Conservation (phyloP, 35 echinoderm and acorn worm species). For the Ptychodera flava region DNA sequence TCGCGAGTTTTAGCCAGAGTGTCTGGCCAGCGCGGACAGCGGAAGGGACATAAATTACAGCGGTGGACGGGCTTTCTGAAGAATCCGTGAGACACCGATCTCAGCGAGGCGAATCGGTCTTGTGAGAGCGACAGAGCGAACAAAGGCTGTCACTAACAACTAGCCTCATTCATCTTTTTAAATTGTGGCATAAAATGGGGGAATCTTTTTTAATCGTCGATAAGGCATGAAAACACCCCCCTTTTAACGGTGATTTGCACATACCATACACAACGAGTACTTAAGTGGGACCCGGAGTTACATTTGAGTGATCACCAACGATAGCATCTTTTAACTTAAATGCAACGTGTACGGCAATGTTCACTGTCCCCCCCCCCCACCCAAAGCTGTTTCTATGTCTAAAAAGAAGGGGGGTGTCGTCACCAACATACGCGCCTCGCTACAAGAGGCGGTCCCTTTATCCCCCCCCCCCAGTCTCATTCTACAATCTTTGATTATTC, state of each 20-base stretch:
- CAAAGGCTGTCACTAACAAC: not conserved
- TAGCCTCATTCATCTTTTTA: not conserved
- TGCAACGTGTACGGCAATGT: not conserved
- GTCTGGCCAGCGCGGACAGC: not conserved
- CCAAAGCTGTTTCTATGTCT: no score
- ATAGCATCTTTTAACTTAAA: not conserved
- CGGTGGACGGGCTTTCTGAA: not conserved
- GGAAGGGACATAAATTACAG: not conserved
- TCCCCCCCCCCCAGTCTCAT: no score
- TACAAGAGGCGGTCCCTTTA: no score
- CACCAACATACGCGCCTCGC: no score
- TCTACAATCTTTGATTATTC: no score
- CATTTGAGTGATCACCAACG: not conserved
- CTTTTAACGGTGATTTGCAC: not conserved
- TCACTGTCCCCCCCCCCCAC: not conserved
- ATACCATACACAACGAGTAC: not conserved
- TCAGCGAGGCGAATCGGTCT: not conserved
- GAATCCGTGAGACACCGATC: not conserved
- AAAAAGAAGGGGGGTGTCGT: no score
- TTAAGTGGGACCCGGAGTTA: not conserved
- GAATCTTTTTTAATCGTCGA: slow-evolving; percentile 1
- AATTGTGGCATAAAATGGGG: not conserved
- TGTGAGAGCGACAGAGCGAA: not conserved
- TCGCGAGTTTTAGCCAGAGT: not conserved
- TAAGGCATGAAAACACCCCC: not conserved